Evolutionary conservation across 2,797 vertebrate genomes (phyloP), one percentile per base, ranked within the genome.

Genomic region (Nasua narica): DNA sequence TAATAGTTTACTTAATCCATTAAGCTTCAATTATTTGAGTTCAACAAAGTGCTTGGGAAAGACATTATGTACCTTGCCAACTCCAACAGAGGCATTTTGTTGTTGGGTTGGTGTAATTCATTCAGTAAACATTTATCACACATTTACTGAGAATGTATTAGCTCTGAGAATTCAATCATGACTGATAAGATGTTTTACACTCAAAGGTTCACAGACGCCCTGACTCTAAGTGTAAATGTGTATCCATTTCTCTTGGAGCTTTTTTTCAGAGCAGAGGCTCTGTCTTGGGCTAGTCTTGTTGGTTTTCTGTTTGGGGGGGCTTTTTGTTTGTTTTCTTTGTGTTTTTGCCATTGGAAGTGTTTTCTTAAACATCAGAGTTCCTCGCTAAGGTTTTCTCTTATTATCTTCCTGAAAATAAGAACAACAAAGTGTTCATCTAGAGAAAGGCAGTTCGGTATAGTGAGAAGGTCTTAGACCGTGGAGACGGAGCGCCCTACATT

Each of bases 331-430:
- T 35, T 67, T 21, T 2, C 7, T 65, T 35, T 65, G 9, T 67
- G 65, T 76, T 15, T 81, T 91, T 95, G 77, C 32, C 76, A 37
- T 58, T 83, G n/a, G 18, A 74, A 21, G 52, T 85, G 14, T 95
- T 97, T 92, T 93, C 43, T 91, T 94, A 94, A 95, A 93, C 27
- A 54, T 1, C 58, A 58, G 29, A 32, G 18, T 83, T 90, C 89
- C 74, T 93, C 29, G 48, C 69, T 95, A 76, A 74, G 86, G 19
- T 76, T 95, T 79, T 90, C 48, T 84, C 32, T 60, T 93, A n/a
- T 86, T 85, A 87, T 76, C 62, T 93, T 93, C 60, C 87, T 83
- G 54, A 84, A 83, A 89, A 77, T 60, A 92, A 52, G 29, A 67
- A 8, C 46, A 92, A 60, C 29, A 62, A 60, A 46, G 37, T 37